Evolutionary conservation across 2,797 vertebrate genomes (phyloP).

Genomic region (Sebastes goodei): DNA sequence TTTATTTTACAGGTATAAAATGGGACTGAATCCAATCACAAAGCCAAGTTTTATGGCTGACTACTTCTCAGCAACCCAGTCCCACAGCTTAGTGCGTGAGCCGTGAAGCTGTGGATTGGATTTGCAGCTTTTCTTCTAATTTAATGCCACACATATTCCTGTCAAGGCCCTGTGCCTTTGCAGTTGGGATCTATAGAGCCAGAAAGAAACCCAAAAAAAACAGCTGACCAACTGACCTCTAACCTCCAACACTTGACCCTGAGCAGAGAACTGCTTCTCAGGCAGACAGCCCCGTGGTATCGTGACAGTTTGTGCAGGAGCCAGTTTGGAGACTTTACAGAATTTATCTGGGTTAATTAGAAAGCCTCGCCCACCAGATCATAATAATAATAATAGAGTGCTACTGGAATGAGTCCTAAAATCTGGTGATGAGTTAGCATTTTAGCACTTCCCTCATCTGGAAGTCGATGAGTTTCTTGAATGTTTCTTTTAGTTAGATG

Average conservation of each 20-base stretch:
- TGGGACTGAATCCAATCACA: not conserved
- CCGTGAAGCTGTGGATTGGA: slow-evolving; percentile 22
- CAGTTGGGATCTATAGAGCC: not conserved
- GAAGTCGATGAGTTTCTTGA: no score
- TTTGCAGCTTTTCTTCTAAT: slow-evolving; percentile 16
- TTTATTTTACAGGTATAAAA: not conserved
- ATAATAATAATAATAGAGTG: not conserved
- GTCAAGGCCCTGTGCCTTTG: not conserved
- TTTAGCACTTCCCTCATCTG: no score
- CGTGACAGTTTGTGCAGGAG: not conserved
- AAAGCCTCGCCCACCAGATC: not conserved
- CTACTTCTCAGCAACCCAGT: not conserved
- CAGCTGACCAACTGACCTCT: slow-evolving; percentile 5
- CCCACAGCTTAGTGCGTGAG: not conserved
- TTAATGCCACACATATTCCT: slow-evolving; percentile 2
- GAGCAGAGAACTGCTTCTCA: not conserved
- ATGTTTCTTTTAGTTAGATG: no score
- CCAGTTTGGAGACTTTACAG: not conserved
- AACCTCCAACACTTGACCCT: slow-evolving; percentile 2
- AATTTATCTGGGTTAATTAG: slow-evolving; percentile 2
- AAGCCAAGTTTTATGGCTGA: not conserved
- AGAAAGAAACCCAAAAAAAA: not conserved
- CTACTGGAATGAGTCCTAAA: no score
- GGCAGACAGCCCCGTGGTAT: not conserved
- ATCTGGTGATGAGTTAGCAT: no score